Conservation (phyloP, 2,888 invertebrate genomes). For the Priocnemis perturbator region DNA sequence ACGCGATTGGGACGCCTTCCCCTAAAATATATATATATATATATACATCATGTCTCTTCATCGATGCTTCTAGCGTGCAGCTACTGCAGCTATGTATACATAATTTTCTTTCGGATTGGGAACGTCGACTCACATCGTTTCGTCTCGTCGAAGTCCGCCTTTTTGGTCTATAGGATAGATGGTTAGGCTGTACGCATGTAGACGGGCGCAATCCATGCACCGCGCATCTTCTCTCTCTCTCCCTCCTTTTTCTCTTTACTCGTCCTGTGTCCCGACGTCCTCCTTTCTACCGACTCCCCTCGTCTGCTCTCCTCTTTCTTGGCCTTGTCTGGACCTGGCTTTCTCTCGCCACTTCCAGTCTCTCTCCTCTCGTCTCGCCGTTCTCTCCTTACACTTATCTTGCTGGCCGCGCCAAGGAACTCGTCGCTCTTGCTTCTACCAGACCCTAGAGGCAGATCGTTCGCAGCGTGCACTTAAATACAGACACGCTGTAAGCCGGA, state of each 20-base stretch:
- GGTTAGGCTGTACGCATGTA: too few relatives aligned
- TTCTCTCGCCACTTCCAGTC: not conserved
- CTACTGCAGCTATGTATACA: too few relatives aligned
- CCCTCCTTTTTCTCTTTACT: not conserved
- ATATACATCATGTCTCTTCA: too few relatives aligned
- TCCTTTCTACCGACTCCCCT: conserved; percentile 10
- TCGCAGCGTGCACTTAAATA: conserved; percentile 39
- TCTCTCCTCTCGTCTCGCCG: not conserved
- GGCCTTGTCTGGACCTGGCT: not conserved
- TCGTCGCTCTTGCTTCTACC: not conserved
- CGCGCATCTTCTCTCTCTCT: conserved; percentile 17
- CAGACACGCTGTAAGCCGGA: conserved; percentile 31
- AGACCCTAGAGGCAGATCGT: conserved; percentile 26
- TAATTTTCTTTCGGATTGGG: too few relatives aligned
- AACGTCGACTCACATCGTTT: too few relatives aligned
- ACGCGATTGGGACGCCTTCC: too few relatives aligned
- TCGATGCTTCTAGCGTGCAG: too few relatives aligned
- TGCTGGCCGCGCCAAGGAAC: not conserved
- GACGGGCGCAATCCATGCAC: conserved; percentile 19
- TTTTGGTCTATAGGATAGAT: too few relatives aligned
- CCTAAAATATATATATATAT: too few relatives aligned
- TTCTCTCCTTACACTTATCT: conserved; percentile 16
- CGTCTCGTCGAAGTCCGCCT: not conserved
- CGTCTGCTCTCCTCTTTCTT: not conserved
- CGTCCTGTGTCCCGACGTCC: not conserved